Percentiles rank a stretch among this genome's conserved stretches.
phyloP scores from a whole-genome alignment of 2,797 vertebrate species.

The Aphelocoma californica region DNA sequence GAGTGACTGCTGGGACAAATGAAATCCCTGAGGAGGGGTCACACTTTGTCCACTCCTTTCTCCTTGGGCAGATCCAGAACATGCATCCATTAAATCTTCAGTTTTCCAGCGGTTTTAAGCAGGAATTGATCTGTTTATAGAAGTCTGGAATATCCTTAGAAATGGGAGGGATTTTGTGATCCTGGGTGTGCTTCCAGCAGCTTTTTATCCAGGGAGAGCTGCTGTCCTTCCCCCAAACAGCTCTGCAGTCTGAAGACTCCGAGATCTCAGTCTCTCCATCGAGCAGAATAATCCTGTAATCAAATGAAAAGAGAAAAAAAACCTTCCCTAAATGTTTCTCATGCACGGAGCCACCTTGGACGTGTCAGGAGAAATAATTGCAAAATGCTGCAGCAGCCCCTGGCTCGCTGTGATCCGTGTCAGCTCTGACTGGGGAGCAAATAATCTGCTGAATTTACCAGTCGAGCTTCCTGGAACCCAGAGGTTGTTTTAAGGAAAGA shows the following conservation, averaged over 20 bases:
- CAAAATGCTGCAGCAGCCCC: background rate
- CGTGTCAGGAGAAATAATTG: conserved; percentile 14
- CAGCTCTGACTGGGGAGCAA: background rate
- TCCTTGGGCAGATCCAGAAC: background rate
- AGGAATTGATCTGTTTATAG: background rate
- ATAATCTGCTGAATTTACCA: background rate
- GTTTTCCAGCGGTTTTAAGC: background rate
- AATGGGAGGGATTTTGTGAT: background rate
- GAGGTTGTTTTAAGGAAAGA: background rate
- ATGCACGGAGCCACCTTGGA: background rate
- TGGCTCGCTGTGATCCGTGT: background rate
- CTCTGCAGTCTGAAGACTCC: background rate
- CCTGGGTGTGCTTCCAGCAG: too few species aligned
- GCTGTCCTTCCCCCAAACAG: background rate
- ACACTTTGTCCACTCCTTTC: background rate
- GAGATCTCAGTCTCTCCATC: too few species aligned
- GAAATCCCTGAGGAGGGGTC: background rate
- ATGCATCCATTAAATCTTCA: background rate
- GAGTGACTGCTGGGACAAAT: background rate
- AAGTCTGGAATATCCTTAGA: background rate
- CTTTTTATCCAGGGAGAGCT: background rate
- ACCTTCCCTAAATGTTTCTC: background rate
- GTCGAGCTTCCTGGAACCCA: background rate
- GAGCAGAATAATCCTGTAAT: background rate
- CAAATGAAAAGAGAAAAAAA: background rate